Conservation (phyloP, 1,140 invertebrate genomes). For the Pseudoatta argentina region DNA sequence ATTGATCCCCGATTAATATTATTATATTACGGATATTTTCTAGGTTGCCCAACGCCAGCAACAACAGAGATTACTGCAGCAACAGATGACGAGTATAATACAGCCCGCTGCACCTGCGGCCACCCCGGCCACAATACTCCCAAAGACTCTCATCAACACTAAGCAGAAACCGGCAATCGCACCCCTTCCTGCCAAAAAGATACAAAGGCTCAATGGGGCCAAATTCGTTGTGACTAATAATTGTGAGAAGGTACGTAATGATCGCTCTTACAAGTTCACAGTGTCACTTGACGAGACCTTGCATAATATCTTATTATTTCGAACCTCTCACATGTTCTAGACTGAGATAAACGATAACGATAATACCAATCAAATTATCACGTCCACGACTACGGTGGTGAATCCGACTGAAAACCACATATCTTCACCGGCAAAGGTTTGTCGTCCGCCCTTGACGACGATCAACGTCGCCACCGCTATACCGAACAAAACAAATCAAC, state of each 20-base stretch:
- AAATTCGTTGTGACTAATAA: slow-evolving; percentile 85
- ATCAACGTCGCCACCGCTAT: slow-evolving; percentile 75
- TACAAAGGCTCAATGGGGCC: slow-evolving; percentile 85
- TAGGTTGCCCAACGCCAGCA: slow-evolving; percentile 89
- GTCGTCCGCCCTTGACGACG: slow-evolving; percentile 85
- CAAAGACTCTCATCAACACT: slow-evolving; percentile 83
- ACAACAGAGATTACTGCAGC: slow-evolving; percentile 87
- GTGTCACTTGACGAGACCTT: not conserved
- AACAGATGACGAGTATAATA: slow-evolving; percentile 82
- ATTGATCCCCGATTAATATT: slow-evolving; percentile 19
- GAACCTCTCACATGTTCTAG: slow-evolving; percentile 71
- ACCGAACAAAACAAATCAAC: slow-evolving; percentile 78
- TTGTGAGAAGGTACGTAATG: slow-evolving; percentile 82
- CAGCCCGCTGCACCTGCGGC: slow-evolving; percentile 84
- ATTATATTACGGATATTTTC: not conserved
- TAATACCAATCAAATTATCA: slow-evolving; percentile 74
- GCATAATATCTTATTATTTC: not conserved
- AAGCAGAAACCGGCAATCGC: slow-evolving; percentile 85
- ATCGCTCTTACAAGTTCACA: not conserved
- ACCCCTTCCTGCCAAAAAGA: slow-evolving; percentile 83
- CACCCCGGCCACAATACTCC: slow-evolving; percentile 78
- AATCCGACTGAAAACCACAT: slow-evolving; percentile 82
- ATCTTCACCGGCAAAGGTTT: slow-evolving; percentile 78
- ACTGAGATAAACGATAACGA: slow-evolving; percentile 84
- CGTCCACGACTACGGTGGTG: slow-evolving; percentile 73